phyloP scores from a whole-genome alignment of 2,888 invertebrate genomes.

The Calliopum simillimum region DNA sequence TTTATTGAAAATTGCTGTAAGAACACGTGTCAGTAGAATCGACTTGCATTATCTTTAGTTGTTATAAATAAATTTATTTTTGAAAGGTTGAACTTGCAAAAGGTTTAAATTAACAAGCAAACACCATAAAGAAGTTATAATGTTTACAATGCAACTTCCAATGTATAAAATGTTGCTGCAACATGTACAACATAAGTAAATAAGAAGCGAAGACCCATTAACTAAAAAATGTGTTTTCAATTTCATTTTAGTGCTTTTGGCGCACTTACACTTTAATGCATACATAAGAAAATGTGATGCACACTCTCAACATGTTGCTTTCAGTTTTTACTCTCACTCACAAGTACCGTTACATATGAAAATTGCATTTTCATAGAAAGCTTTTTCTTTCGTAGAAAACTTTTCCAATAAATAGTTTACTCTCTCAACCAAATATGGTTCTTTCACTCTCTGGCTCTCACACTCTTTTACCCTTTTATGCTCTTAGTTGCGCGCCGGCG shows the following conservation, averaged over 20 bases:
- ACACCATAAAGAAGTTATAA: too few species aligned
- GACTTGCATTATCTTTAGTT: too few species aligned
- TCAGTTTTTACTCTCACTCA: background rate
- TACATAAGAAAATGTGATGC: too few species aligned
- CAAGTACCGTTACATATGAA: slow-evolving; percentile 1
- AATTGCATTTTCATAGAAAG: background rate
- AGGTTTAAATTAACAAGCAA: too few species aligned
- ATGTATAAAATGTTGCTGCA: slow-evolving; percentile 7
- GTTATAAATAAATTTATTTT: too few species aligned
- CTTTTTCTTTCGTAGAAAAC: background rate
- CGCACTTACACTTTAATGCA: background rate
- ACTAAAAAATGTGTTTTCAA: too few species aligned
- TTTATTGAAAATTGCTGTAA: too few species aligned
- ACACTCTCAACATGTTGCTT: too few species aligned
- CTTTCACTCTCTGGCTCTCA: slow-evolving; percentile 1
- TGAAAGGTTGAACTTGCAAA: too few species aligned
- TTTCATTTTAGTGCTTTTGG: background rate
- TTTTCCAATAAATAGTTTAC: background rate
- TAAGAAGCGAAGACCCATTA: too few species aligned
- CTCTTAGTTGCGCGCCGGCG: slow-evolving; percentile 10
- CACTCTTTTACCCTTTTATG: background rate
- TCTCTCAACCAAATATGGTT: background rate
- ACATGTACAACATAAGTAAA: background rate
- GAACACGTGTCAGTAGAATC: too few species aligned
- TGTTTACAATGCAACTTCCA: too few species aligned